Evolutionary conservation across 2,797 vertebrate genomes (phyloP).

Genomic region (Acropternis orthonyx): DNA sequence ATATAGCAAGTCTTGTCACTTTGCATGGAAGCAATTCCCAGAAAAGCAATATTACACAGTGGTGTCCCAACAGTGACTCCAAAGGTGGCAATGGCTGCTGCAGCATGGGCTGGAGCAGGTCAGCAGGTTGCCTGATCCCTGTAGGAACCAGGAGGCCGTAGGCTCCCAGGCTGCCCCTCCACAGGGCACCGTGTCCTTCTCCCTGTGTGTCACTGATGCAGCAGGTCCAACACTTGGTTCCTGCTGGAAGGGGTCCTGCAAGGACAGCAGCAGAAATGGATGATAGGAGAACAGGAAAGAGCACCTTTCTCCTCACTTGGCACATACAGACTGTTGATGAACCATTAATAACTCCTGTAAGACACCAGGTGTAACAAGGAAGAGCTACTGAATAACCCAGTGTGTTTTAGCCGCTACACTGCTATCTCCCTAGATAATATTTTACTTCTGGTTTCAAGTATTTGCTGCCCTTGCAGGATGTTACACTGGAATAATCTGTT

Average conservation of each 20-base stretch:
- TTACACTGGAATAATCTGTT: neutral
- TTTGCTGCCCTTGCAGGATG: conserved; percentile 19
- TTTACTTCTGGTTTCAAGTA: conserved; percentile 42
- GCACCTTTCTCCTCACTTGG: neutral
- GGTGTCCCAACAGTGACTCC: neutral
- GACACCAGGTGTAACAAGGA: neutral
- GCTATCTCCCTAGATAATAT: conserved; percentile 15
- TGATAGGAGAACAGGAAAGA: neutral
- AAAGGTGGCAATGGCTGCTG: fast-evolving
- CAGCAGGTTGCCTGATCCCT: fast-evolving
- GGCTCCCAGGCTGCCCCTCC: neutral
- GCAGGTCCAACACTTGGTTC: neutral
- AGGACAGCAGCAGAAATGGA: neutral
- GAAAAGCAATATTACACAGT: neutral
- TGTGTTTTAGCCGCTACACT: neutral
- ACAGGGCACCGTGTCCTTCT: neutral
- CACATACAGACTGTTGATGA: neutral
- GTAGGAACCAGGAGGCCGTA: neutral
- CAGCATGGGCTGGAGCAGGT: fast-evolving
- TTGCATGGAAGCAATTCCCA: neutral
- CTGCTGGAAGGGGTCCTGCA: neutral
- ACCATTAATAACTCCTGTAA: neutral
- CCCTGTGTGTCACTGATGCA: fast-evolving
- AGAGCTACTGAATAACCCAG: conserved; percentile 37
- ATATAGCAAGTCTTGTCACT: neutral